Conservation (phyloP, 2,888 invertebrate species). For the Griposia aprilina region DNA sequence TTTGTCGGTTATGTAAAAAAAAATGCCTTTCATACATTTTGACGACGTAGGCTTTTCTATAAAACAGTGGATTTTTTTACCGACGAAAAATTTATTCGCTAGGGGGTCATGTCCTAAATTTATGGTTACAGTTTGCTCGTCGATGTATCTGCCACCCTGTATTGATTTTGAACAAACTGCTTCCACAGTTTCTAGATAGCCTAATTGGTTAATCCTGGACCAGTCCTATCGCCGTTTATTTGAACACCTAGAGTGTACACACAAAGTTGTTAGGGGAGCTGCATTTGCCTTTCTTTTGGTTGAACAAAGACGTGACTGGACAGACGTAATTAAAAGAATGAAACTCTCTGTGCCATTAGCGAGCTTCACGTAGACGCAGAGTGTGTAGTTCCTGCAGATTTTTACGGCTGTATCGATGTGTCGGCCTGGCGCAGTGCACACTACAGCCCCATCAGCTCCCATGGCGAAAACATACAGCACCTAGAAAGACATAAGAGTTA, state of each 20-base stretch:
- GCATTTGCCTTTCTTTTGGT: slow-evolving; percentile 18
- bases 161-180: too few relatives aligned
- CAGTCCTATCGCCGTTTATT: not conserved
- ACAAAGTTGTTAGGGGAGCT: slow-evolving; percentile 2
- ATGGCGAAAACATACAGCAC: slow-evolving; percentile 9
- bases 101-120: too few relatives aligned
- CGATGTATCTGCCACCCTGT: too few relatives aligned
- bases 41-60: too few relatives aligned
- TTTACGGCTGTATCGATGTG: not conserved
- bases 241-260: not conserved
- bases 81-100: too few relatives aligned
- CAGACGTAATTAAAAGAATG: slow-evolving; percentile 18
- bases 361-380: slow-evolving; percentile 12
- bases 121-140: too few relatives aligned
- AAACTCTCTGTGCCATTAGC: slow-evolving; percentile 1
- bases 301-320: slow-evolving; percentile 15
- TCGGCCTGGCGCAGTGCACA: slow-evolving; percentile 9
- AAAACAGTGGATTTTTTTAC: too few relatives aligned
- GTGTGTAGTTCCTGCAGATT: slow-evolving; percentile 25
- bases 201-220: too few relatives aligned
- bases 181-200: too few relatives aligned
- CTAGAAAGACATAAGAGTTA: not conserved
- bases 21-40: too few relatives aligned
- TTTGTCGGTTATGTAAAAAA: too few relatives aligned
- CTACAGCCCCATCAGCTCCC: not conserved